These are phyloP conservation scores for Delphinapterus leucas DNA, from an alignment of 2,113 vertebrate species.

Conservation along the genomic window DNA sequence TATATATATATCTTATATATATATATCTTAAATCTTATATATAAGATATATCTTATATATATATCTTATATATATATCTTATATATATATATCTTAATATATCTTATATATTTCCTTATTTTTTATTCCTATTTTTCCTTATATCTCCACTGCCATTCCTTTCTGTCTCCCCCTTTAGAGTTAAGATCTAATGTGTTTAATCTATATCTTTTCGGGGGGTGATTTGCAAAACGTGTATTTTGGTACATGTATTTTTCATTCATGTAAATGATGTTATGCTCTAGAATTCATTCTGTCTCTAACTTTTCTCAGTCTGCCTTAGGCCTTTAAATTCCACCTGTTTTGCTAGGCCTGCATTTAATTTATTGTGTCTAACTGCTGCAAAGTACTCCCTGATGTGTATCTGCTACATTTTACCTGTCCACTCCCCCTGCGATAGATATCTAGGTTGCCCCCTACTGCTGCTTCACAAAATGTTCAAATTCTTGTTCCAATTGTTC, in stretches of 20 bases:
- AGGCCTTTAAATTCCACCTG: not conserved
- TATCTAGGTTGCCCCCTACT: not conserved
- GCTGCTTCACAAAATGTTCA: not conserved
- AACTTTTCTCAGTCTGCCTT: not conserved
- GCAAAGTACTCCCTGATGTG: not conserved
- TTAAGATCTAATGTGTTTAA: not conserved
- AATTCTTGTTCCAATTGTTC: not conserved
- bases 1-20: too few species aligned
- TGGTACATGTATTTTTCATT: not conserved
- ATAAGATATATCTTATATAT: too few species aligned
- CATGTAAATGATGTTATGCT: not conserved
- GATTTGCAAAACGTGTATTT: not conserved
- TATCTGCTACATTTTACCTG: not conserved
- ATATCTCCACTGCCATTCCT: not conserved
- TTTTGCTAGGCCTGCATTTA: not conserved
- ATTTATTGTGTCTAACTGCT: not conserved
- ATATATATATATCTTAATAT: too few species aligned
- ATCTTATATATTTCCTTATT: not conserved
- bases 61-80: too few species aligned
- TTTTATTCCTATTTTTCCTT: not conserved
- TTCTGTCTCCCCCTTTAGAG: not conserved
- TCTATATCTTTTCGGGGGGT: not conserved
- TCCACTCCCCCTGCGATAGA: not conserved
- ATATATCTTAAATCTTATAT: too few species aligned
- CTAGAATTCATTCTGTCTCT: not conserved